A percentile compares a stretch with the other conserved stretches of the same genome.
These are phyloP conservation scores for Characodon lateralis DNA, from an alignment of 2,797 vertebrate genomes.

Conservation along the genomic window DNA sequence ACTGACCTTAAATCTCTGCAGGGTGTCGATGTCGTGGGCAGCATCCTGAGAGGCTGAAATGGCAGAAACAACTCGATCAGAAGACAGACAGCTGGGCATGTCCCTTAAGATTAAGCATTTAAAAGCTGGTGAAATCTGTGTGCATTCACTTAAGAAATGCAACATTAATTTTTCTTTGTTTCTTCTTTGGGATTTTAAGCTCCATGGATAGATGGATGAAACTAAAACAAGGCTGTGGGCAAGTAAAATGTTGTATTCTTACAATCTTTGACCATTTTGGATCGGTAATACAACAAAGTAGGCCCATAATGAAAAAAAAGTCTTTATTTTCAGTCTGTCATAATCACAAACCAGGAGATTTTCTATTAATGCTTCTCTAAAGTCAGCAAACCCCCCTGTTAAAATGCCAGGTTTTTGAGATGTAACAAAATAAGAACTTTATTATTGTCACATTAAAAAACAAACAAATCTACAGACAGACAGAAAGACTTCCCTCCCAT, in stretches of 20 bases:
- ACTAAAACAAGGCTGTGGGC: not conserved
- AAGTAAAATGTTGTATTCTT: not conserved
- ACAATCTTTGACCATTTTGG: not conserved
- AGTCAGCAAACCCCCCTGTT: not conserved
- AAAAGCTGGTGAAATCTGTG: not conserved
- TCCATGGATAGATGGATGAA: not conserved
- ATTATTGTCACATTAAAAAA: too few relatives aligned
- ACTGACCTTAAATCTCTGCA: constrained; percentile 88
- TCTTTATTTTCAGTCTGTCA: not conserved
- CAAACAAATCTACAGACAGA: too few relatives aligned
- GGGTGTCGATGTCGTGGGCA: constrained; percentile 87
- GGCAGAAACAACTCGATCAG: constrained; percentile 44
- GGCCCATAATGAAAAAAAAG: not conserved
- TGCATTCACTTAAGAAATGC: not conserved
- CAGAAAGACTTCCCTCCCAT: too few relatives aligned
- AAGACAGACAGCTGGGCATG: constrained; percentile 22
- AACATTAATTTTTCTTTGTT: not conserved
- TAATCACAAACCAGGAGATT: not conserved
- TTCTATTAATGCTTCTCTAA: not conserved
- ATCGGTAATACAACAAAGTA: not conserved
- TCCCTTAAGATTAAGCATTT: not conserved
- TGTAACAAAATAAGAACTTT: too few relatives aligned
- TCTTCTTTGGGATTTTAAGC: not conserved
- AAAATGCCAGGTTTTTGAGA: too few relatives aligned
- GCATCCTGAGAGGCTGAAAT: constrained; percentile 92